A percentile compares a stretch with the other conserved stretches of the same genome.
Conservation (phyloP, 2,113 vertebrate species). For the Notiomystis cincta region DNA sequence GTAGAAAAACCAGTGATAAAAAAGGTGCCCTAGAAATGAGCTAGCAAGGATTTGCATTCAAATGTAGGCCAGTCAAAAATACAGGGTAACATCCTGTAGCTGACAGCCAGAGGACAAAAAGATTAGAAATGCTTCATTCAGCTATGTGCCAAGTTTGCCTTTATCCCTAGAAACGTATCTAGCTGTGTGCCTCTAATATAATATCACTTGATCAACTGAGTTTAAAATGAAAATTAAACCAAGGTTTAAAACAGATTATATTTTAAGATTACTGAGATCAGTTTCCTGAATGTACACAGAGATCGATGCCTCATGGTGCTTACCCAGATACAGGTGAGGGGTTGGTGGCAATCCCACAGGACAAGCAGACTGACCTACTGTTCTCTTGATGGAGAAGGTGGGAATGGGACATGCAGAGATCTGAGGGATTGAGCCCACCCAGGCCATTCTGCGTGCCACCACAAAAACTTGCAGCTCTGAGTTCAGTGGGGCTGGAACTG, state of each 20-base stretch:
- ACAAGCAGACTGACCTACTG: neutral
- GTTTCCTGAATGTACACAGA: neutral
- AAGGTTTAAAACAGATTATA: neutral
- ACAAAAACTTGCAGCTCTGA: neutral
- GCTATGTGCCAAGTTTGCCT: neutral
- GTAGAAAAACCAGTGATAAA: neutral
- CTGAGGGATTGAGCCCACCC: neutral
- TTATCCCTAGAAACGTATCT: neutral
- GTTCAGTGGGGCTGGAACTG: neutral
- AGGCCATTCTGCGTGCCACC: neutral
- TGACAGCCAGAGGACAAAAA: neutral
- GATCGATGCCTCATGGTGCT: fast-evolving
- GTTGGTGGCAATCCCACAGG: neutral
- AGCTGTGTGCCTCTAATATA: neutral
- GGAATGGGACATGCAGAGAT: neutral
- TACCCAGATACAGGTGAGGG: neutral
- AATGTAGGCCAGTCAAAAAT: neutral
- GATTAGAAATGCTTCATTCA: neutral
- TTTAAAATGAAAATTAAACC: neutral
- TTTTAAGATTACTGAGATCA: neutral
- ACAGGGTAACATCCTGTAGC: neutral
- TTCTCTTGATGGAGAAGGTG: neutral
- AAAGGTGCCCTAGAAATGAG: neutral
- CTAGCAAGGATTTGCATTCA: neutral
- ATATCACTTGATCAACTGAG: neutral